phyloP scores from a whole-genome alignment of 2,888 invertebrate species.

The Eustalomyia histrio region DNA sequence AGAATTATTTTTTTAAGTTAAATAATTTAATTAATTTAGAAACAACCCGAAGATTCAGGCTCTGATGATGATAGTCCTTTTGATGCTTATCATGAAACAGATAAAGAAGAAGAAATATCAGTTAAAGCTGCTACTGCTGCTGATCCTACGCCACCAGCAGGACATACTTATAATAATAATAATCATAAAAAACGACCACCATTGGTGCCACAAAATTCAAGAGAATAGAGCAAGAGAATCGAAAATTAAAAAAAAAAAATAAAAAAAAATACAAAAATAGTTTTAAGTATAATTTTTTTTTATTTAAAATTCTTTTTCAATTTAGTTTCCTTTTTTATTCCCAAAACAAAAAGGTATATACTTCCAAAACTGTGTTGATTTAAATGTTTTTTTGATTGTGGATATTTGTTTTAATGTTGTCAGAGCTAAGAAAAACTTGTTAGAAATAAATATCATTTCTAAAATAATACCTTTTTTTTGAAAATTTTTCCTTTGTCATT shows the following conservation, averaged over 20 bases:
- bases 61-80: slow-evolving; percentile 78
- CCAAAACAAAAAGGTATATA: slow-evolving; percentile 4
- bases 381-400: slow-evolving; percentile 22
- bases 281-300: not conserved
- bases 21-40: slow-evolving; percentile 67
- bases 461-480: no score
- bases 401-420: slow-evolving; percentile 1
- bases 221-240: not conserved
- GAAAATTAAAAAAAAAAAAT: not conserved
- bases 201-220: slow-evolving; percentile 53
- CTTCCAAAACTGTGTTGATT: not conserved
- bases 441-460: not conserved
- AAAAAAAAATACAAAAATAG: not conserved
- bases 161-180: slow-evolving; percentile 31
- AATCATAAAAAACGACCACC: slow-evolving; percentile 40
- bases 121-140: slow-evolving; percentile 64
- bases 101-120: slow-evolving; percentile 72
- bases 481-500: no score
- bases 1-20: not conserved
- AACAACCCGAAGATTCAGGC: slow-evolving; percentile 77
- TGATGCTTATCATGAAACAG: slow-evolving; percentile 77
- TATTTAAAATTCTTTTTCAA: not conserved
- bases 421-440: slow-evolving; percentile 6
- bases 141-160: slow-evolving; percentile 35
- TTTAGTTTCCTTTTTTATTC: slow-evolving; percentile 31